These are phyloP conservation scores for Aegypius monachus DNA, from an alignment of 2,113 vertebrate species.

Conservation along the genomic window DNA sequence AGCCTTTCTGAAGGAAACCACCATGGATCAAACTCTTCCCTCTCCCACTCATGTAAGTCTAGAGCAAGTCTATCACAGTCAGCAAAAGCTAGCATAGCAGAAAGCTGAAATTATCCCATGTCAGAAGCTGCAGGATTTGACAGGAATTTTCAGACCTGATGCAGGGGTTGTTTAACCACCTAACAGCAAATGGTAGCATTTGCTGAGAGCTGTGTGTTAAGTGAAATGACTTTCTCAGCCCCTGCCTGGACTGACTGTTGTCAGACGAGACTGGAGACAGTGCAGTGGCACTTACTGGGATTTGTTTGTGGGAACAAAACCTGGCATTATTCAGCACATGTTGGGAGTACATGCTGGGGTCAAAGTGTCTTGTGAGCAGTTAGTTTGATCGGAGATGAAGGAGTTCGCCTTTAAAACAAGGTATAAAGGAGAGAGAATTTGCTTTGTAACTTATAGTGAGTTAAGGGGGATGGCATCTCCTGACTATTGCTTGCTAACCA, in stretches of 20 bases:
- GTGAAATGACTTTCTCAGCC: neutral
- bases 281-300: neutral
- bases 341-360: neutral
- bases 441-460: neutral
- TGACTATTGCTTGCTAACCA: constrained; percentile 21
- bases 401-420: neutral
- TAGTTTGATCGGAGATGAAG: neutral
- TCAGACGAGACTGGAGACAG: neutral
- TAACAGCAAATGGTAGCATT: constrained; percentile 1
- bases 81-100: neutral
- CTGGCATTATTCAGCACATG: neutral
- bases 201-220: neutral
- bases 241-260: neutral
- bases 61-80: neutral
- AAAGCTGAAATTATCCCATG: neutral
- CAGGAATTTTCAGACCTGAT: neutral
- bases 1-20: neutral
- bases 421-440: neutral
- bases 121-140: neutral
- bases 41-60: neutral
- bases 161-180: neutral
- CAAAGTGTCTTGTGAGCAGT: neutral
- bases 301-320: constrained; percentile 4
- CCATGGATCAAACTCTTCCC: neutral
- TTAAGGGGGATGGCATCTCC: neutral